phyloP scores from a whole-genome alignment of 2,888 invertebrate genomes.

The Ochropacha duplaris region DNA sequence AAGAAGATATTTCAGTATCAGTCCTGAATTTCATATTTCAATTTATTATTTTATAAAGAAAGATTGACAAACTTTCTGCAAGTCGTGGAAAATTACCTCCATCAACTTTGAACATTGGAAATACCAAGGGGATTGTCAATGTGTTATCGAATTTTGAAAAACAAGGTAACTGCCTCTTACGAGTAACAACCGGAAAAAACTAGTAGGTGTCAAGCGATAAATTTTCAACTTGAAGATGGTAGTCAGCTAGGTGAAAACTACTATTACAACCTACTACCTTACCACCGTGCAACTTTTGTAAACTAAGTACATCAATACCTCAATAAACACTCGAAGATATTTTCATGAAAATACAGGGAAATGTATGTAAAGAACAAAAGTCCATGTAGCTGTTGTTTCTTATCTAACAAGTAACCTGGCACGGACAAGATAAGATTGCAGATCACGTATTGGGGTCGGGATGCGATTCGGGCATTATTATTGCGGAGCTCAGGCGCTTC shows the following conservation, averaged over 20 bases:
- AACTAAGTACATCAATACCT: not conserved
- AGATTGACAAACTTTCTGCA: no score
- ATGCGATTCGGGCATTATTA: slow-evolving; percentile 51
- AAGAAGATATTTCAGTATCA: no score
- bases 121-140: no score
- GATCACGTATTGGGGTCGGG: slow-evolving; percentile 55
- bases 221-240: no score
- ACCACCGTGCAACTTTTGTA: not conserved
- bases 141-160: no score
- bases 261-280: not conserved
- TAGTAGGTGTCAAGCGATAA: no score
- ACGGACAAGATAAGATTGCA: slow-evolving; percentile 40
- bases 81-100: no score
- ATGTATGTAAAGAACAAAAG: slow-evolving; percentile 4
- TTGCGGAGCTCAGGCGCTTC: slow-evolving; percentile 31
- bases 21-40: no score
- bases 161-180: no score
- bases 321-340: not conserved
- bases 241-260: not conserved
- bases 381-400: not conserved
- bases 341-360: not conserved
- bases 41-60: no score
- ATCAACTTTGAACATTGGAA: no score
- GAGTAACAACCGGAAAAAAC: no score
- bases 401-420: slow-evolving; percentile 11